Percentiles rank a stretch among this genome's conserved stretches.
These are phyloP conservation scores for Tenthredo notha DNA, from an alignment of 2,888 invertebrate genomes.

Conservation along the genomic window DNA sequence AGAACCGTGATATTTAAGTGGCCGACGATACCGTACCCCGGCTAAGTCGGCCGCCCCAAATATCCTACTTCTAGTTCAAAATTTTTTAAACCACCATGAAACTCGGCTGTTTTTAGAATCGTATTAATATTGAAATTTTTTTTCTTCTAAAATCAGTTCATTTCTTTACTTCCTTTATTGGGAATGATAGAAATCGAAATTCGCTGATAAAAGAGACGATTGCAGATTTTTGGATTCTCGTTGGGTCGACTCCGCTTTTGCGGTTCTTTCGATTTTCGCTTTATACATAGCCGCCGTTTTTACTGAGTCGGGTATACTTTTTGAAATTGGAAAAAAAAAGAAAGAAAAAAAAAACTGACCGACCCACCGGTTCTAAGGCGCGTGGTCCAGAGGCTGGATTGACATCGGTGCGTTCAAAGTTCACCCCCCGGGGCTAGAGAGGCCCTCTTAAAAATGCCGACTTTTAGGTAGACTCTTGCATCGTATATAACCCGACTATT, in stretches of 20 bases:
- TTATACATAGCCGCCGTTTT: neutral
- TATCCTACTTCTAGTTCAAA: constrained; percentile 31
- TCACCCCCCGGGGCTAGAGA: constrained; percentile 67
- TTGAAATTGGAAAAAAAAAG: neutral
- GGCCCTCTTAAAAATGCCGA: constrained; percentile 67
- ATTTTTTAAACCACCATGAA: neutral
- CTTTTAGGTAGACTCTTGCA: constrained; percentile 54
- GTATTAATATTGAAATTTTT: neutral
- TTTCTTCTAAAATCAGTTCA: neutral
- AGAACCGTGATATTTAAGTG: constrained; percentile 61
- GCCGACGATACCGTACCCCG: constrained; percentile 31
- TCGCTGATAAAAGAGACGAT: neutral
- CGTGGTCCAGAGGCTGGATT: constrained; percentile 62
- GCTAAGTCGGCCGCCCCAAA: neutral
- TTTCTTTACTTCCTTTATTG: neutral
- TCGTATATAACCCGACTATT: constrained; percentile 17
- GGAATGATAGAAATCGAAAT: neutral
- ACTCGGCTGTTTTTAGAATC: neutral
- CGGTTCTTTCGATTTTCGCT: neutral
- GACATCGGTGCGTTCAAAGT: constrained; percentile 73
- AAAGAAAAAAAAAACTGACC: constrained; percentile 30
- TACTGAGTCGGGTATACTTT: constrained; percentile 6
- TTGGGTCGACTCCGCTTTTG: neutral
- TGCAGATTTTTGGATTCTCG: neutral
- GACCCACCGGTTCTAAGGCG: constrained; percentile 18